Evolutionary conservation across 1,140 invertebrate genomes (phyloP).

Genomic region (Pteromalus puparum): DNA sequence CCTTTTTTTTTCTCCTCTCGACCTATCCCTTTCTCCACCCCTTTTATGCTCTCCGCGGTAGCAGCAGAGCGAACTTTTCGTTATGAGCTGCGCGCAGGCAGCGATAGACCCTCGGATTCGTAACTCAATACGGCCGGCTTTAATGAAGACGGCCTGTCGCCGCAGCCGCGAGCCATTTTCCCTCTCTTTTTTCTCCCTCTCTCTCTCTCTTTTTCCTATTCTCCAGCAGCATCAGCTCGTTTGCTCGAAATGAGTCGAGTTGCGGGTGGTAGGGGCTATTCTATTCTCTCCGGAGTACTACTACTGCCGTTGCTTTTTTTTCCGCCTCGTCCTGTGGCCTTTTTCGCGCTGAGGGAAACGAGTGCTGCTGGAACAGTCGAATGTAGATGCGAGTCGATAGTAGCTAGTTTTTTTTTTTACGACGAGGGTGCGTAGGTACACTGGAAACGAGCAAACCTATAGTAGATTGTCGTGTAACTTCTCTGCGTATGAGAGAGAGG

Average conservation of each 20-base stretch:
- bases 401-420: not conserved
- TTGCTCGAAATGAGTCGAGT: conserved; percentile 29
- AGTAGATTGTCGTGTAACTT: not conserved
- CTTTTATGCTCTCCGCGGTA: not conserved
- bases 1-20: not conserved
- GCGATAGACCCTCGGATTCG: conserved; percentile 50
- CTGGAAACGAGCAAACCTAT: not conserved
- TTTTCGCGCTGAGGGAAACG: not conserved
- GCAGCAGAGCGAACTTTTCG: conserved; percentile 25
- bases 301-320: conserved; percentile 7
- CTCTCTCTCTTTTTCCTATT: not conserved
- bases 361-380: not conserved
- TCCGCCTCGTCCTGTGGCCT: not conserved
- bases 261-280: not conserved
- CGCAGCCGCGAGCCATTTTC: conserved; percentile 48
- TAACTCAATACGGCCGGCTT: conserved; percentile 57
- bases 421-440: not conserved
- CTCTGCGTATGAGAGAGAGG: not conserved
- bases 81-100: conserved; percentile 8
- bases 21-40: not conserved
- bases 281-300: not conserved
- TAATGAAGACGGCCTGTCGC: conserved; percentile 61
- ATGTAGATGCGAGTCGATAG: conserved; percentile 26
- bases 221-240: not conserved
- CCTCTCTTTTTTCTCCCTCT: not conserved